phyloP scores from a whole-genome alignment of 2,797 vertebrate species.

The Anas bahamensis region DNA sequence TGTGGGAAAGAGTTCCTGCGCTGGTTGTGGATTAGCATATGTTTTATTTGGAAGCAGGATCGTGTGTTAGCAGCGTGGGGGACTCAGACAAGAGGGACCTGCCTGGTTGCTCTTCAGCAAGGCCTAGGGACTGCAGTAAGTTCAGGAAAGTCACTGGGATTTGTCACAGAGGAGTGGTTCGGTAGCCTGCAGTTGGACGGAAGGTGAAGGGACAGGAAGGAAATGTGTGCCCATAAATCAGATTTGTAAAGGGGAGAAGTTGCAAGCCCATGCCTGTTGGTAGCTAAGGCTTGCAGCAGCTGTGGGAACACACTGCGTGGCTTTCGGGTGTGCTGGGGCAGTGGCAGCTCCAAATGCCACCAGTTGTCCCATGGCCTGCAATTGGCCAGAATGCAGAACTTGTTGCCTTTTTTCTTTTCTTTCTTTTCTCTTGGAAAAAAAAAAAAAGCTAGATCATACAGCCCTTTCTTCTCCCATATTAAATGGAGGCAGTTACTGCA shows the following conservation, averaged over 20 bases:
- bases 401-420: too few species aligned
- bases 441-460: not conserved
- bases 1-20: not conserved
- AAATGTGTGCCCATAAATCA: not conserved
- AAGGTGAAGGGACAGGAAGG: not conserved
- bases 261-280: not conserved
- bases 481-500: not conserved
- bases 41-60: not conserved
- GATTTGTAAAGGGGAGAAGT: not conserved
- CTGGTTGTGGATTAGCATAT: not conserved
- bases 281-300: not conserved
- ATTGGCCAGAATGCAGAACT: not conserved
- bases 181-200: not conserved
- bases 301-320: not conserved
- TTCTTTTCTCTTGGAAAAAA: not conserved
- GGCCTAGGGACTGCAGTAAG: not conserved
- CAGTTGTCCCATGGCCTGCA: not conserved
- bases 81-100: not conserved
- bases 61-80: not conserved
- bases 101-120: not conserved
- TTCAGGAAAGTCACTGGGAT: not conserved
- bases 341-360: not conserved
- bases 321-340: accelerated
- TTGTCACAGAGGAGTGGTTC: accelerated
- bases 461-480: not conserved